Percentiles rank a stretch among this genome's conserved stretches.
phyloP scores from a whole-genome alignment of 1,140 invertebrate species.

The Cylas formicarius region DNA sequence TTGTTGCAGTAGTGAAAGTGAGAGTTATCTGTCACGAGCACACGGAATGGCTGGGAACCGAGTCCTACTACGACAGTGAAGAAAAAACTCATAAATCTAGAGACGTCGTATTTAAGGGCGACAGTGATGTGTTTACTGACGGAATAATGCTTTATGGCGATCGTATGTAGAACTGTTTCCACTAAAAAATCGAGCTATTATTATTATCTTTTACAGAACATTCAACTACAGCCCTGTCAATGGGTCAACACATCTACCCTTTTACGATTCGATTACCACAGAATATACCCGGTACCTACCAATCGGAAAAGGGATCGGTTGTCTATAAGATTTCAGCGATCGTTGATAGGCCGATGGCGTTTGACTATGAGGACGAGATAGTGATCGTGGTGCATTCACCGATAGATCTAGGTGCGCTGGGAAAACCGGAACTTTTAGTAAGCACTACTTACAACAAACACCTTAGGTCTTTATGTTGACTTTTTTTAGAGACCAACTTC shows the following conservation, averaged over 20 bases:
- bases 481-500: slow-evolving; percentile 17
- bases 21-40: slow-evolving; percentile 16
- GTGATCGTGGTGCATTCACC: slow-evolving; percentile 22
- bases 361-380: slow-evolving; percentile 26
- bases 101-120: slow-evolving; percentile 19
- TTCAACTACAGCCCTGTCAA: slow-evolving; percentile 15
- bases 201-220: slow-evolving; percentile 21
- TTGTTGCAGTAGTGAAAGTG: slow-evolving; percentile 19
- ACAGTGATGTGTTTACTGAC: slow-evolving; percentile 16
- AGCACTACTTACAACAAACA: not conserved
- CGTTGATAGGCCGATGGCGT: slow-evolving; percentile 26
- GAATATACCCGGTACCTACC: slow-evolving; percentile 24
- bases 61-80: slow-evolving; percentile 19
- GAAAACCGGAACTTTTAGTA: slow-evolving; percentile 22
- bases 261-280: slow-evolving; percentile 23
- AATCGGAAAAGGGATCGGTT: slow-evolving; percentile 23
- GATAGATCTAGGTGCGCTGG: slow-evolving; percentile 22
- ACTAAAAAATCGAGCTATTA: slow-evolving; percentile 3
- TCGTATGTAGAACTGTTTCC: slow-evolving; percentile 12
- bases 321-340: slow-evolving; percentile 24
- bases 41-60: slow-evolving; percentile 20
- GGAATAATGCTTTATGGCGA: slow-evolving; percentile 24
- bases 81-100: slow-evolving; percentile 18
- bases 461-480: not conserved
- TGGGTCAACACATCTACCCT: slow-evolving; percentile 28